These are phyloP conservation scores for Folsomia candida DNA, from an alignment of 2,888 invertebrate species.

Conservation along the genomic window DNA sequence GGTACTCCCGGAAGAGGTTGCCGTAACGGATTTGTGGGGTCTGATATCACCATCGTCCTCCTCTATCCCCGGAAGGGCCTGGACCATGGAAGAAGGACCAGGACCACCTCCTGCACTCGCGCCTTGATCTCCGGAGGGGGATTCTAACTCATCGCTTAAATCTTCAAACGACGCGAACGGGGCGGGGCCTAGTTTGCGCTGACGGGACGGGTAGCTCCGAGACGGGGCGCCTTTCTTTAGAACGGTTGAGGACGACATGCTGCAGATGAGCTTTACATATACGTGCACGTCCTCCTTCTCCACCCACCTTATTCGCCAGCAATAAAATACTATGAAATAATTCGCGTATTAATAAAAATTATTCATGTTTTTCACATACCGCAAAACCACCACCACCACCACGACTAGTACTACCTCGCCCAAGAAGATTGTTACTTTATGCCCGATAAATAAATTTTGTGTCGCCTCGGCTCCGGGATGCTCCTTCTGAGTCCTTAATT, in stretches of 20 bases:
- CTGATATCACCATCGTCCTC: conserved; percentile 54
- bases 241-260: conserved; percentile 34
- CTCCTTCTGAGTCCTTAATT: no score
- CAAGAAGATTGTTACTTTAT: no score
- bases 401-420: no score
- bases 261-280: background rate
- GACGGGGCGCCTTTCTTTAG: conserved; percentile 46
- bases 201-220: conserved; percentile 53
- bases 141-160: conserved; percentile 74
- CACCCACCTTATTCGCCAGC: background rate
- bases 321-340: no score
- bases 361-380: no score
- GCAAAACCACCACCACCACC: no score
- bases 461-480: no score
- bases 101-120: background rate
- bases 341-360: no score
- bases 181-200: conserved; percentile 79
- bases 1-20: conserved; percentile 42
- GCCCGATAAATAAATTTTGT: no score
- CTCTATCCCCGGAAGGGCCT: conserved; percentile 56
- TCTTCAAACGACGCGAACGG: conserved; percentile 93
- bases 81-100: background rate
- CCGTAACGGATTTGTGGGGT: conserved; percentile 28
- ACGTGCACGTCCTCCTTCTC: background rate
- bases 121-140: conserved; percentile 52